Evolutionary conservation across 2,888 invertebrate genomes (phyloP).

Genomic region (Idaea straminata): DNA sequence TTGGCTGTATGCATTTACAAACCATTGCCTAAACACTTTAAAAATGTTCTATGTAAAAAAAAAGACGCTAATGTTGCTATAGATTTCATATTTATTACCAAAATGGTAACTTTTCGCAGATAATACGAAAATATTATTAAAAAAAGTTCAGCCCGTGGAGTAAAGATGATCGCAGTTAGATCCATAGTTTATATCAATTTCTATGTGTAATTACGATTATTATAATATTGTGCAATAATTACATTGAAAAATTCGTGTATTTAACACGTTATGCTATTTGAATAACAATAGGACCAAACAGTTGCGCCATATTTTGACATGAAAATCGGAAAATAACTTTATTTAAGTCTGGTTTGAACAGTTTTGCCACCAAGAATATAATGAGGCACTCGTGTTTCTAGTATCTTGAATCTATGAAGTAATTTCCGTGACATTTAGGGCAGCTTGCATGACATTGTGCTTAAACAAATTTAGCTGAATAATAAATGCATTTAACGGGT

Average conservation of each 20-base stretch:
- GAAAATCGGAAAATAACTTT: neutral
- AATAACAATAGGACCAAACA: neutral
- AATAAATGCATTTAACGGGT: too few relatives aligned
- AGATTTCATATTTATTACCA: neutral
- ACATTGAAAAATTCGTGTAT: constrained; percentile 60
- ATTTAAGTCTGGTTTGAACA: neutral
- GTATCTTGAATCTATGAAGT: too few relatives aligned
- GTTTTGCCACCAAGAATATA: neutral
- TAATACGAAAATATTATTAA: neutral
- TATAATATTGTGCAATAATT: constrained; percentile 73
- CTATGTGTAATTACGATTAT: constrained; percentile 57
- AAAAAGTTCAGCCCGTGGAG: constrained; percentile 24
- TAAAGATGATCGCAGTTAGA: constrained; percentile 29
- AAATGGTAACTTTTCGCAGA: neutral
- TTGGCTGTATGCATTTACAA: neutral
- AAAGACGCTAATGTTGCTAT: neutral
- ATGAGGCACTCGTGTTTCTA: neutral
- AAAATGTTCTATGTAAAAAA: neutral
- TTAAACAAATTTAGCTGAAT: too few relatives aligned
- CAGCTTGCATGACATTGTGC: too few relatives aligned
- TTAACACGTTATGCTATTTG: constrained; percentile 36
- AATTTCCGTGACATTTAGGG: too few relatives aligned
- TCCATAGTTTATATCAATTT: constrained; percentile 50
- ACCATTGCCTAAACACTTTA: neutral
- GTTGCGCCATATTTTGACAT: neutral